phyloP scores from a whole-genome alignment of 1,140 invertebrate genomes.

The Pectinophora gossypiella region DNA sequence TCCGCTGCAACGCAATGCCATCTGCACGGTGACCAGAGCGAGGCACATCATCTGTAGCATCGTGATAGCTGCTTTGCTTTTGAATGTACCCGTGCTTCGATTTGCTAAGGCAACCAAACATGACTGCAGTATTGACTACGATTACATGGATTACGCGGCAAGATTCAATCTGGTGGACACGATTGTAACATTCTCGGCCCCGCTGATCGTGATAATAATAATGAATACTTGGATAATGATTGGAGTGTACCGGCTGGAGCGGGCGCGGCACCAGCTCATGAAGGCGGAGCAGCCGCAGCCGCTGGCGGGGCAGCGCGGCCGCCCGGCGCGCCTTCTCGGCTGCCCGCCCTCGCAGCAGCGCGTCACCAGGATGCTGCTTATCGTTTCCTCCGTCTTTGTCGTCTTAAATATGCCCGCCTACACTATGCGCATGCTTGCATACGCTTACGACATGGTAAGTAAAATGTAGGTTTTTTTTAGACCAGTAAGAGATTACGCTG shows the following conservation, averaged over 20 bases:
- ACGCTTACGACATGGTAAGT: constrained; percentile 65
- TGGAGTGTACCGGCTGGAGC: constrained; percentile 74
- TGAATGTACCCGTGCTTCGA: constrained; percentile 79
- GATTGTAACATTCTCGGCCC: constrained; percentile 81
- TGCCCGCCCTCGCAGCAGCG: constrained; percentile 77
- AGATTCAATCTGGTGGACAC: constrained; percentile 84
- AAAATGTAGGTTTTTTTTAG: background rate
- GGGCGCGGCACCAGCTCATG: constrained; percentile 36
- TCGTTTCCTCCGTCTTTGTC: constrained; percentile 88
- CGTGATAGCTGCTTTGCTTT: constrained; percentile 70
- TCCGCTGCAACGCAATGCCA: constrained; percentile 83
- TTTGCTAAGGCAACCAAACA: constrained; percentile 62
- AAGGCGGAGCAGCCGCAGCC: constrained; percentile 42
- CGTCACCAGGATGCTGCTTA: constrained; percentile 88
- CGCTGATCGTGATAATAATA: constrained; percentile 81
- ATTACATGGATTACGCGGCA: constrained; percentile 75
- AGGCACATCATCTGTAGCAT: constrained; percentile 68
- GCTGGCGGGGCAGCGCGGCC: constrained; percentile 34
- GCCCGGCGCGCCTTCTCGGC: constrained; percentile 24
- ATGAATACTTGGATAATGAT: constrained; percentile 83
- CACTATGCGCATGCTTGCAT: constrained; percentile 78
- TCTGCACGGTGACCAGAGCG: constrained; percentile 87
- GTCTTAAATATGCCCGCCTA: constrained; percentile 86
- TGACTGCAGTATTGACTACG: constrained; percentile 52
- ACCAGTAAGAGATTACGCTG: no score